A percentile compares a stretch with the other conserved stretches of the same genome.
phyloP scores from a whole-genome alignment of 2,797 vertebrate species.

The Lacerta agilis region DNA sequence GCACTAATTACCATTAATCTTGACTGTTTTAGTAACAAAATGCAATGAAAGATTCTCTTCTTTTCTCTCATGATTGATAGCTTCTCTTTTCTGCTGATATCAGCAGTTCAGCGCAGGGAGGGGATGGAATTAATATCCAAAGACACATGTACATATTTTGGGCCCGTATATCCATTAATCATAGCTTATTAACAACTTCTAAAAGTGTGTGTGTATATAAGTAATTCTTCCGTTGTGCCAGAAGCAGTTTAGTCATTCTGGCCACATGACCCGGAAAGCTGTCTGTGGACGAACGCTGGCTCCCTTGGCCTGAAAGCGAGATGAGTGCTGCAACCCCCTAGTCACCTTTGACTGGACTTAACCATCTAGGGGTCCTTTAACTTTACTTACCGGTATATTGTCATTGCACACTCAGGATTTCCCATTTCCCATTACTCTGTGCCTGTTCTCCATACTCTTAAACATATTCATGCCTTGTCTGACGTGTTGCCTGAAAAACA shows the following conservation, averaged over 20 bases:
- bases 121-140: not conserved
- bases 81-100: conserved; percentile 24
- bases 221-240: too few species aligned
- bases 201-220: not conserved
- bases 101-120: not conserved
- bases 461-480: not conserved
- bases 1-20: rapidly evolving
- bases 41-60: conserved; percentile 10
- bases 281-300: too few species aligned
- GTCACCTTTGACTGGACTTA: too few species aligned
- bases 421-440: conserved; percentile 24
- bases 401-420: conserved; percentile 4
- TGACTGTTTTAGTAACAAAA: not conserved
- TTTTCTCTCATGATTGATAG: not conserved
- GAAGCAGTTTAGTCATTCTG: too few species aligned
- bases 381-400: not conserved
- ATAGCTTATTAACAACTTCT: conserved; percentile 48
- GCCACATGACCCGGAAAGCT: too few species aligned
- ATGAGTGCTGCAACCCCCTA: too few species aligned
- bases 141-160: not conserved
- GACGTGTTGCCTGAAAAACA: not conserved
- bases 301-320: too few species aligned
- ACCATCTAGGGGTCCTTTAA: not conserved
- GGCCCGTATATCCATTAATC: conserved; percentile 45
- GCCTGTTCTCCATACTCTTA: conserved; percentile 32